Base-by-base conservation (phyloP, 2,888 invertebrate species). In the Lasioglossum pauxillum region DNA sequence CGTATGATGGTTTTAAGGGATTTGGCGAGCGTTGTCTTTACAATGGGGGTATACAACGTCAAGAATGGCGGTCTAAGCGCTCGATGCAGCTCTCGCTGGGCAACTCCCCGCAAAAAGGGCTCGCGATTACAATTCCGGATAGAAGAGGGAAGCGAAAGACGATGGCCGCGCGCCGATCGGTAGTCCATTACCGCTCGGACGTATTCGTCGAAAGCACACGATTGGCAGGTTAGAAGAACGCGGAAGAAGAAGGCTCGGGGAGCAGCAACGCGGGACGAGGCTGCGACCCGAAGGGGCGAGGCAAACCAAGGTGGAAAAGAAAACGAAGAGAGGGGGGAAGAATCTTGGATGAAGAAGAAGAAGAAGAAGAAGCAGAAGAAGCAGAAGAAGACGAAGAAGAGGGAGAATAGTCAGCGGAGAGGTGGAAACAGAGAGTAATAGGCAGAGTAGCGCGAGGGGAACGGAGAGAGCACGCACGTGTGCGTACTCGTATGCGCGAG, bases 221-320 rank as follows among this genome's bases (percentile, higher is more conserved):
- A 85, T 88, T 83, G 89, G 83, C 87, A 80, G 86, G 72, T 82
- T 78, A 72, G 79, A 87, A 78, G 92, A 92, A 92, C 90, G 92
- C 92, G 92, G 91, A 92, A 91, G 90, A 85, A 69, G 69, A 69
- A 69, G 75, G 79, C 80, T 74, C 57, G 71, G 38, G 14, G 72
- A 31, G 14, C 64, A 49, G n/a, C 82, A 72, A 38, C 57, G 69
- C 38, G 44, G 35, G 75, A 80, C 38, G 77, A 77, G 88, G 76
- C 67, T 67, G 60, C 73, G 82, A 82, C 75, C 75, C 78, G 72
- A 35, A 38, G 23, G 19, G 75, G 78, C 35, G 74, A 75, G 69
- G 82, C 69, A 75, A 78, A 60, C 27, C 41, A 80, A 49, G 77
- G 73, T 49, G 85, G 80, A 75, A 74, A 80, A 80, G 78, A 76